Evolutionary conservation across 1,140 invertebrate species (phyloP).

Genomic region (Zaprionus inermis): DNA sequence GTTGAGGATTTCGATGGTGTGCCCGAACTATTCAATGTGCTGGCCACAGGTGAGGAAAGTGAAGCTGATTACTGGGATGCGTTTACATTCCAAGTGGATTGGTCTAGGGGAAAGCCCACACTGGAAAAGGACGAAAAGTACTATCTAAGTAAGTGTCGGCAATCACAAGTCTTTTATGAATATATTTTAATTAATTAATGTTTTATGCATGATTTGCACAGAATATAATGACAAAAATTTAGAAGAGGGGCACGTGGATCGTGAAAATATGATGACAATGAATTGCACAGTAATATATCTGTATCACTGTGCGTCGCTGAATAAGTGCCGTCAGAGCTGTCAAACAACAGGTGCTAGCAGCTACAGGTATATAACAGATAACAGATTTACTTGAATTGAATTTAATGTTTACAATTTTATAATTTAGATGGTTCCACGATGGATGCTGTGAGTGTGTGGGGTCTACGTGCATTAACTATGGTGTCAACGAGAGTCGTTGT

Average conservation of each 20-base stretch:
- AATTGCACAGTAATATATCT: slow-evolving; percentile 98
- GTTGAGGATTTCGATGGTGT: slow-evolving; percentile 94
- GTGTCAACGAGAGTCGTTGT: slow-evolving; percentile 91
- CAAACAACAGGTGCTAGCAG: slow-evolving; percentile 80
- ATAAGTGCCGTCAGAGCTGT: slow-evolving; percentile 87
- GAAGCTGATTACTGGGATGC: slow-evolving; percentile 87
- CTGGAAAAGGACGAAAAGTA: slow-evolving; percentile 77
- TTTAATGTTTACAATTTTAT: not conserved
- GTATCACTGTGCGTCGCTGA: slow-evolving; percentile 94
- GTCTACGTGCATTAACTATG: slow-evolving; percentile 95
- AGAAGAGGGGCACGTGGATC: slow-evolving; percentile 79
- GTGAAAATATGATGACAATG: slow-evolving; percentile 87
- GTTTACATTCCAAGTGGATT: slow-evolving; percentile 92
- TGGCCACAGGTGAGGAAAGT: slow-evolving; percentile 88
- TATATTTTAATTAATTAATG: not conserved
- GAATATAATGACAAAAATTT: slow-evolving; percentile 75
- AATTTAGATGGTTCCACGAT: slow-evolving; percentile 95
- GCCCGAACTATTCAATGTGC: slow-evolving; percentile 91
- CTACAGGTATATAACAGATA: slow-evolving; percentile 57
- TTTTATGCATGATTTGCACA: slow-evolving; percentile 5
- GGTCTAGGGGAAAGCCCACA: slow-evolving; percentile 71
- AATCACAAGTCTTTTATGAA: slow-evolving; percentile 2
- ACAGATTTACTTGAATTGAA: not conserved
- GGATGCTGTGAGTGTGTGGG: slow-evolving; percentile 98
- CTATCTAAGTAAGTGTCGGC: slow-evolving; percentile 65